A percentile compares a stretch with the other conserved stretches of the same genome.
Conservation (phyloP, 23 tunicate species). For the Halocynthia aurantium region DNA sequence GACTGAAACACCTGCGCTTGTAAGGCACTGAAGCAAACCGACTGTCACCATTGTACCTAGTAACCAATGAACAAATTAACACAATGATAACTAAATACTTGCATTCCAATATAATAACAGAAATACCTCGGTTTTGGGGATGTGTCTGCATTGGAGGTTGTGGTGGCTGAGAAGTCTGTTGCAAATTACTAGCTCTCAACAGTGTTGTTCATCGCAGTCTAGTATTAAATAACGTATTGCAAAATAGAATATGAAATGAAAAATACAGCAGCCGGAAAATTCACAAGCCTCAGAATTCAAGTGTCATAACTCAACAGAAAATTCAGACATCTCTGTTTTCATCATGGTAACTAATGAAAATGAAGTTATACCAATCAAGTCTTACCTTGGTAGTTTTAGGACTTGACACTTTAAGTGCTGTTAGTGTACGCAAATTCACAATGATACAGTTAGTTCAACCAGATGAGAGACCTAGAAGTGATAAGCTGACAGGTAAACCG, state of each 20-base stretch:
- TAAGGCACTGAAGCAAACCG: slow-evolving; percentile 13
- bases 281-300: slow-evolving; percentile 14
- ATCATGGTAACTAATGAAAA: neutral
- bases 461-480: no score
- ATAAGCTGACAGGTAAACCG: neutral
- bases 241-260: neutral
- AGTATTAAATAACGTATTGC: neutral
- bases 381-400: slow-evolving; percentile 14
- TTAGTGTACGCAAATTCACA: neutral
- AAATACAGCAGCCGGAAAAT: neutral
- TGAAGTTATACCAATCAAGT: neutral
- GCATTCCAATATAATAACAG: neutral
- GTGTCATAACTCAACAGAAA: slow-evolving; percentile 16
- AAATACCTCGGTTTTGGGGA: slow-evolving; percentile 6
- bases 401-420: neutral
- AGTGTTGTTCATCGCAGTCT: slow-evolving; percentile 14
- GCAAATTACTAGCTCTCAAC: neutral
- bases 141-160: slow-evolving; percentile 8
- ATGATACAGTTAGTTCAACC: no score
- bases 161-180: neutral
- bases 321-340: neutral
- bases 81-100: neutral
- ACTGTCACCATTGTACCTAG: slow-evolving; percentile 12
- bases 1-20: neutral
- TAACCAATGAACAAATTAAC: neutral